phyloP scores from a whole-genome alignment of 2,888 invertebrate species.

The Agapetus fuscipes region DNA sequence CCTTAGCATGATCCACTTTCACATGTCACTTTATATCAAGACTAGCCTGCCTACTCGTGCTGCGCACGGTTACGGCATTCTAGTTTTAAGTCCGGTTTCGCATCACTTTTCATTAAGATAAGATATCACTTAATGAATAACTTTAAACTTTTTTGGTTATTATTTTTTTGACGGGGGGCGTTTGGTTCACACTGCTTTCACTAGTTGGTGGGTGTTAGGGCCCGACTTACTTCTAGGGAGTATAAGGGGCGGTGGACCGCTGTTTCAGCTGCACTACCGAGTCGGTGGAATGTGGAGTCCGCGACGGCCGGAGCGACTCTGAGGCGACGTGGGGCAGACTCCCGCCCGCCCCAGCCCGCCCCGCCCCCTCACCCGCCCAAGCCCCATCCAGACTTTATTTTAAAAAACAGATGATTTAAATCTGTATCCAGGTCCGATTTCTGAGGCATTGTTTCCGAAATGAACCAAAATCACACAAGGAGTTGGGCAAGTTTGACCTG shows the following conservation, averaged over 20 bases:
- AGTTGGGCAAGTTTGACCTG: too few species aligned
- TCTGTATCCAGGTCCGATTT: slow-evolving; percentile 22
- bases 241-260: slow-evolving; percentile 43
- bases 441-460: slow-evolving; percentile 20
- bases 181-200: too few species aligned
- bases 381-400: slow-evolving; percentile 32
- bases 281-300: slow-evolving; percentile 64
- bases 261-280: slow-evolving; percentile 40
- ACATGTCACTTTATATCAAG: too few species aligned
- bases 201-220: too few species aligned
- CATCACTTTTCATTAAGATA: too few species aligned
- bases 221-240: slow-evolving; percentile 23
- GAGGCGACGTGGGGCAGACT: slow-evolving; percentile 29
- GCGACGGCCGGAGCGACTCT: slow-evolving; percentile 61
- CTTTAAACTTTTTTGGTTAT: too few species aligned
- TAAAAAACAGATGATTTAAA: slow-evolving; percentile 25
- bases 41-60: too few species aligned
- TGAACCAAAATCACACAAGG: background rate
- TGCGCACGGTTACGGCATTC: too few species aligned
- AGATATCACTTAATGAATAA: too few species aligned
- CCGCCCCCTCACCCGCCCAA: slow-evolving; percentile 22
- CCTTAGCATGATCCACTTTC: too few species aligned
- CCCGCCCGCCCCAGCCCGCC: slow-evolving; percentile 22
- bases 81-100: too few species aligned
- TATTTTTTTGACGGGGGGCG: too few species aligned